Percentiles rank a stretch among this genome's conserved stretches.
Conservation (phyloP, 1,140 invertebrate genomes). For the Heliconius himera region DNA sequence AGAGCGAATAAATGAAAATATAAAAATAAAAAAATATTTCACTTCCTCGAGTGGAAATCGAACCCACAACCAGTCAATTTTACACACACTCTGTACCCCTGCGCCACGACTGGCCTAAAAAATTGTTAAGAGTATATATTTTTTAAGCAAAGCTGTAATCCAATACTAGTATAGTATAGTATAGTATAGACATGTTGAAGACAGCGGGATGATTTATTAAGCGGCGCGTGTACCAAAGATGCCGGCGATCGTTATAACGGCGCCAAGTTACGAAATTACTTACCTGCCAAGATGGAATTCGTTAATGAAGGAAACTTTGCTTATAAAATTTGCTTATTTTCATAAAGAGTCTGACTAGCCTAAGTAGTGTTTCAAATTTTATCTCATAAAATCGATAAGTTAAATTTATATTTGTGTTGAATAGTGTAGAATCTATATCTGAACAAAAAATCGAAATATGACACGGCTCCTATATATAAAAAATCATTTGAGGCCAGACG, state of each 20-base stretch:
- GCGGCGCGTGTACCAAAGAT: conserved; percentile 31
- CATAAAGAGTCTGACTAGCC: background rate
- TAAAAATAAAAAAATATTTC: too few relatives aligned
- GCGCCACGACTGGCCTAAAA: too few relatives aligned
- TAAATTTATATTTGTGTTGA: background rate
- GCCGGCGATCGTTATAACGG: conserved; percentile 32
- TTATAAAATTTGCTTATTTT: conserved; percentile 18
- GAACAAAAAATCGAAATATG: too few relatives aligned
- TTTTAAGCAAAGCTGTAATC: background rate
- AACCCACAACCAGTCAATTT: too few relatives aligned
- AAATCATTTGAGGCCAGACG: too few relatives aligned
- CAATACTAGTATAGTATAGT: conserved; percentile 15
- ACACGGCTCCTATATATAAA: too few relatives aligned
- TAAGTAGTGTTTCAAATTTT: background rate
- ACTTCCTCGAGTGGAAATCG: too few relatives aligned
- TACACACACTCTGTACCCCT: too few relatives aligned
- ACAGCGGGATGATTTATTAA: conserved; percentile 36
- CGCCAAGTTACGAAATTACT: conserved; percentile 29
- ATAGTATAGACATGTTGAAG: conserved; percentile 25
- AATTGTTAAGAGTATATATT: background rate
- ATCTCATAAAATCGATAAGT: background rate
- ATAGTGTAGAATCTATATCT: too few relatives aligned
- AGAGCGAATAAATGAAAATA: too few relatives aligned
- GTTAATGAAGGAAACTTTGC: conserved; percentile 29
- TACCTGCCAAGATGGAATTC: conserved; percentile 31